Evolutionary conservation across 2,113 vertebrate genomes (phyloP).

Genomic region (Vidua macroura): DNA sequence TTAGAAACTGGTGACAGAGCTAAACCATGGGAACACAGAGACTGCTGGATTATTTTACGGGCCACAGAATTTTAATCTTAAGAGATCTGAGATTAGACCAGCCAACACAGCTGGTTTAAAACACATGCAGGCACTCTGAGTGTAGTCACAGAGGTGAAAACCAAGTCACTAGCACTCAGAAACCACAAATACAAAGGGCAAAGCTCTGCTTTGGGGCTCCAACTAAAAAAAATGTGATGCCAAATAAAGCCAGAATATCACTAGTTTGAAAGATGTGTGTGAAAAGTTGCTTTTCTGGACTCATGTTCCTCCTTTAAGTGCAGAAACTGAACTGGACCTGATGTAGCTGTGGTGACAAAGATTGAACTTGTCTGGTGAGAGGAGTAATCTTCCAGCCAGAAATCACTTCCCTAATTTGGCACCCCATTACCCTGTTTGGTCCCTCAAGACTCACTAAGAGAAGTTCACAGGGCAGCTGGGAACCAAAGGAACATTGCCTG

Average conservation of each 20-base stretch:
- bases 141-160: background rate
- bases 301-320: background rate
- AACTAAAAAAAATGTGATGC: background rate
- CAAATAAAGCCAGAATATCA: background rate
- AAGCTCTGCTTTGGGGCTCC: background rate
- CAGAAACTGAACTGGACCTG: background rate
- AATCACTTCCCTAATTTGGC: background rate
- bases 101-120: background rate
- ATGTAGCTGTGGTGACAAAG: background rate
- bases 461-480: background rate
- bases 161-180: background rate
- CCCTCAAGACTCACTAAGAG: background rate
- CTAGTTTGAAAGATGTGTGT: background rate
- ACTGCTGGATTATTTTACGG: constrained; percentile 15
- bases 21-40: constrained; percentile 9
- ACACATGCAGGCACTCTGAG: background rate
- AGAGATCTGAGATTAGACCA: constrained; percentile 18
- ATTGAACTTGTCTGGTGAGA: background rate
- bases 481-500: background rate
- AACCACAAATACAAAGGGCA: background rate
- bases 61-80: constrained; percentile 29
- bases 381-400: background rate
- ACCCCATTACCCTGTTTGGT: background rate
- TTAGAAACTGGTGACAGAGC: constrained; percentile 1
- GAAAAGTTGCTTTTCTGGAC: background rate